Evolutionary conservation across 1,140 invertebrate genomes (phyloP), one percentile per base, ranked within the genome.

Genomic region (Sipha flava): DNA sequence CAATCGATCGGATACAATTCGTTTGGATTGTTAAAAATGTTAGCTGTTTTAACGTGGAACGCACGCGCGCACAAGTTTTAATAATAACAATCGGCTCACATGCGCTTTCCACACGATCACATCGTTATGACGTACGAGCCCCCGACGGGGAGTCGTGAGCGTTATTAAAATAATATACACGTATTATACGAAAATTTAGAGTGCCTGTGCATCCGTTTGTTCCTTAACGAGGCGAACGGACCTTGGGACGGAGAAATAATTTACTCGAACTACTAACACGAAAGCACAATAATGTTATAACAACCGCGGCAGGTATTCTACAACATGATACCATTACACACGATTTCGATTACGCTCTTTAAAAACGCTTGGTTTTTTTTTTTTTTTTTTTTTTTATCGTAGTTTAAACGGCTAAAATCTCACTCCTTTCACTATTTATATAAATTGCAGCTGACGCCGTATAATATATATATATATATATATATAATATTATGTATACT

Each of bases 101-200:
- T n/a, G n/a, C n/a, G n/a, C n/a, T 26, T 4, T 40, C 29, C 12
- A 31, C 23, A 26, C 12, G 4, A 16, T 29, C 18, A 49, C n/a
- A 26, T 47, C 9, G 2, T 62, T 62, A n/a, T 21, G 2, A 12
- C 26, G 9, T 70, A 47, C 26, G 43, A 68, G 45, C 16, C 10
- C 43, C 16, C 66, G 66, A 45, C 43, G 66, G 64, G 64, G 64
- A 70, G 43, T 70, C 66, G 40, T 45, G 66, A 47, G 40, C 43
- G 43, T 70, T 70, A 70, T 70, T 70, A 70, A 70, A 70, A 70
- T 23, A 47, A 43, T 66, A 66, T 40, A 66, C 18, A n/a, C n/a
- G n/a, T 14, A 66, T 66, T 40, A 66, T 40, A 21, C 37, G 37
- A 66, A 31, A 66, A 37, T 64, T 21, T 52, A 18, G n/a, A 23